Percentiles rank a stretch among this genome's conserved stretches.
Evolutionary conservation across 2,888 invertebrate genomes (phyloP).

Genomic region (Calameuta filiformis): DNA sequence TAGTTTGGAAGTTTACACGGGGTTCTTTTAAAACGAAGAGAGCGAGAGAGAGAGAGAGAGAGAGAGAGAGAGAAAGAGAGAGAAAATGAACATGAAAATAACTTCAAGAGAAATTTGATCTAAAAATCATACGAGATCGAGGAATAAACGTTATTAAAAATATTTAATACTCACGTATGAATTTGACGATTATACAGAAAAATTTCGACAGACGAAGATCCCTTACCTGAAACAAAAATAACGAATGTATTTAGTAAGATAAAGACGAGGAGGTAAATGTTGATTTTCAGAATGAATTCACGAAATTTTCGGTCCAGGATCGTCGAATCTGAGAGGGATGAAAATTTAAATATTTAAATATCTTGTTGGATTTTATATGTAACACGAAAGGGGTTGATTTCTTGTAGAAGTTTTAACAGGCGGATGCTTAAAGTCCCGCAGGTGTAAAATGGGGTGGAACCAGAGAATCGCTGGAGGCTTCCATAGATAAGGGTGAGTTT

Average conservation of each 20-base stretch:
- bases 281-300: not conserved
- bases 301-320: not conserved
- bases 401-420: not conserved
- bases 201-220: not conserved
- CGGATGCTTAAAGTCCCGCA: slow-evolving; percentile 26
- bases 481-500: slow-evolving; percentile 3
- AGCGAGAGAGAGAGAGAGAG: not conserved
- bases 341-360: not conserved
- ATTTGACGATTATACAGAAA: not conserved
- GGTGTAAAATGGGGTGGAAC: slow-evolving; percentile 32
- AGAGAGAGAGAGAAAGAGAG: not conserved
- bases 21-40: not conserved
- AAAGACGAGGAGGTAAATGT: not conserved
- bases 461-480: not conserved
- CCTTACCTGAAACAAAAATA: not conserved
- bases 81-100: not conserved
- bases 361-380: not conserved
- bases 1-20: not conserved
- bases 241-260: not conserved
- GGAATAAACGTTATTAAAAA: not conserved
- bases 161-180: not conserved
- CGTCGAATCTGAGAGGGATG: not conserved
- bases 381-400: not conserved
- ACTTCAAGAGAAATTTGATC: not conserved
- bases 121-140: not conserved